Evolutionary conservation across 1,140 invertebrate species (phyloP), one percentile per base, ranked within the genome.

Genomic region (Prorops nasuta): DNA sequence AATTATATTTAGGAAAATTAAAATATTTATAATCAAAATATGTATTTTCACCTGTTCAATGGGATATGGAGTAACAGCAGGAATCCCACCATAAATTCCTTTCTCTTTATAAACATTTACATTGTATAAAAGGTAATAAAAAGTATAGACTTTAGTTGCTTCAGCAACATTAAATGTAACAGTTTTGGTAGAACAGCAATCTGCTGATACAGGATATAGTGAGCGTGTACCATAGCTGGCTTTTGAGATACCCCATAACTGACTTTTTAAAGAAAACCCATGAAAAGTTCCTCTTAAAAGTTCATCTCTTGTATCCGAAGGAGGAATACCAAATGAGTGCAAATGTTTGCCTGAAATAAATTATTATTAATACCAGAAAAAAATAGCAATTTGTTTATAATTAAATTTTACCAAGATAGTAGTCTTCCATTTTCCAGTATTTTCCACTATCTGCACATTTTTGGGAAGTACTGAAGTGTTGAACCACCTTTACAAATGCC

Each of bases 381-480:
- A 35, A 44, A 38, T 34, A 14, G 1, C 15, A 35, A 3, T 19
- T 43, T 31, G 21, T 12, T 39, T 21, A 37, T 1, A 17, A 45
- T 14, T 22, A 47, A 50, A 36, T 37, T 41, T 56, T 70, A 79
- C 80, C 80, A 31, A 82, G 72, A 60, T 81, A 81, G 63, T 74
- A 80, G 69, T 82, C 81, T 64, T 81, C 79, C 50, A 80, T 80
- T 47, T 80, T 81, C 78, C 79, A 80, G 59, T 74, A 80, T 44
- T 73, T 79, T 43, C 79, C 80, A 36, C 78, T 68, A 1, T 51
- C 39, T 14, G 54, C 47, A 56, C 80, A 82, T 22, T 67, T 69
- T 22, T 76, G 56, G 1, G 68, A 53, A 31, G 51, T 69, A 51
- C 74, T 61, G 58, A 81, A 81, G 48, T 66, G 69, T 3, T 55